Conservation (phyloP, 2,797 vertebrate species). For the Aeoliscus strigatus region DNA sequence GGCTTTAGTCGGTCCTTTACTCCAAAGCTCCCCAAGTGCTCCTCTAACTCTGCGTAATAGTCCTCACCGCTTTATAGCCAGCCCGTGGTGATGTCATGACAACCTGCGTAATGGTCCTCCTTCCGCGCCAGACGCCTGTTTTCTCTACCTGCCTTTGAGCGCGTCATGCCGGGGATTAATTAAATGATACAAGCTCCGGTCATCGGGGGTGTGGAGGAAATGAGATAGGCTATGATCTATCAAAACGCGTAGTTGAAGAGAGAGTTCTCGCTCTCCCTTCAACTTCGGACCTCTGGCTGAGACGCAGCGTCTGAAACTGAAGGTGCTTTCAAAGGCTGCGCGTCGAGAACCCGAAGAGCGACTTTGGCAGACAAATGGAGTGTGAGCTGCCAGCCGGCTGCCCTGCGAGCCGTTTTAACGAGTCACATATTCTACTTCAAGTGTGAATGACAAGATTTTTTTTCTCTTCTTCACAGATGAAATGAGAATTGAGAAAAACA, state of each 20-base stretch:
- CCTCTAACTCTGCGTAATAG: constrained; percentile 67
- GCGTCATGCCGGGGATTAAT: constrained; percentile 60
- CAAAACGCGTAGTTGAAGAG: constrained; percentile 22
- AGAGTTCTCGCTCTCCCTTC: not conserved
- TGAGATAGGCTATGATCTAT: constrained; percentile 42
- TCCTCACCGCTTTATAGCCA: constrained; percentile 71
- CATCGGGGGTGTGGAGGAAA: constrained; percentile 51
- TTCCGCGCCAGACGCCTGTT: constrained; percentile 56
- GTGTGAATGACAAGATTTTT: too few species aligned
- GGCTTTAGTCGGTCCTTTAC: constrained; percentile 57
- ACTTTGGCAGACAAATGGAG: constrained; percentile 29
- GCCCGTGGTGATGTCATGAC: constrained; percentile 73
- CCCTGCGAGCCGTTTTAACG: constrained; percentile 23
- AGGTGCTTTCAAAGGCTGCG: constrained; percentile 53
- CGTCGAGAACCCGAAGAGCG: constrained; percentile 27
- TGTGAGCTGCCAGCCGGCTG: constrained; percentile 36
- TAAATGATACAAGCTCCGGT: constrained; percentile 62
- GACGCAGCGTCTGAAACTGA: constrained; percentile 39
- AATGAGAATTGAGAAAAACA: too few species aligned
- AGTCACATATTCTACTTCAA: constrained; percentile 12
- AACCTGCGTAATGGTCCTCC: constrained; percentile 72
- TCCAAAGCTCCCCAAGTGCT: constrained; percentile 71
- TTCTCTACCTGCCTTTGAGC: constrained; percentile 60
- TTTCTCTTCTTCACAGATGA: too few species aligned
- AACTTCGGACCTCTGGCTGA: constrained; percentile 40